These are phyloP conservation scores for Colinus virginianus DNA, from an alignment of 2,113 vertebrate species.

Conservation along the genomic window DNA sequence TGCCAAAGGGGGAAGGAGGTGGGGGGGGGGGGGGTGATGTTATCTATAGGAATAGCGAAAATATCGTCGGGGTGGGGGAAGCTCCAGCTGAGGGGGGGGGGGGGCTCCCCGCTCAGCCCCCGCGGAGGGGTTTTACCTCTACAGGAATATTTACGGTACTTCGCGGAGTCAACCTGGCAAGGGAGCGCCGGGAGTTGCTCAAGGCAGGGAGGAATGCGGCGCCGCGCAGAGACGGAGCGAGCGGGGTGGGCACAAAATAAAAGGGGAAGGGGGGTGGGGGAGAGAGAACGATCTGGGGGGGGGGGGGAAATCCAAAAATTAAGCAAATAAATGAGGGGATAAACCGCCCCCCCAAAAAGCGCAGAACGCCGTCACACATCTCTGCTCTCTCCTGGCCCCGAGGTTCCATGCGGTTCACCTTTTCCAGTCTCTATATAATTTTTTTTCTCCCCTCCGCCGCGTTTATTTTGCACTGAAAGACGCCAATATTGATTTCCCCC, in stretches of 20 bases:
- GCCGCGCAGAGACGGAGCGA: not conserved
- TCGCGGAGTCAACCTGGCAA: constrained; percentile 4
- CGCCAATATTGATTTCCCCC: not conserved
- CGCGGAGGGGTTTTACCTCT: constrained; percentile 33
- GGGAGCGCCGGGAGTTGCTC: constrained; percentile 4
- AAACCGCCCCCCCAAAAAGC: not conserved
- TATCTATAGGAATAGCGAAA: not conserved
- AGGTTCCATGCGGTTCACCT: not conserved
- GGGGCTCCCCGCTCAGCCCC: not conserved
- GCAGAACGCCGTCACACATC: not conserved
- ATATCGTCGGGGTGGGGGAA: not conserved
- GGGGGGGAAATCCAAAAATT: not conserved
- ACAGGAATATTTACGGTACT: constrained; percentile 63
- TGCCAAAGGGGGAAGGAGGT: not conserved
- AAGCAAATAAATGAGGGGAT: not conserved
- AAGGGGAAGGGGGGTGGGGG: no score
- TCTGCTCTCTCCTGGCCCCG: not conserved
- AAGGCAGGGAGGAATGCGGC: constrained; percentile 19
- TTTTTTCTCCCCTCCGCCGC: not conserved
- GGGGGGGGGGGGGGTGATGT: no score
- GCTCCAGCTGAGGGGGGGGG: not conserved
- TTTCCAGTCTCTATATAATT: not conserved
- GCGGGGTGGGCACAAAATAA: not conserved
- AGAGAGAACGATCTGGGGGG: no score
- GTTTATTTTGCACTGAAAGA: not conserved